These are phyloP conservation scores for Machimus rusticus DNA, from an alignment of 2,888 invertebrate species.

Conservation along the genomic window DNA sequence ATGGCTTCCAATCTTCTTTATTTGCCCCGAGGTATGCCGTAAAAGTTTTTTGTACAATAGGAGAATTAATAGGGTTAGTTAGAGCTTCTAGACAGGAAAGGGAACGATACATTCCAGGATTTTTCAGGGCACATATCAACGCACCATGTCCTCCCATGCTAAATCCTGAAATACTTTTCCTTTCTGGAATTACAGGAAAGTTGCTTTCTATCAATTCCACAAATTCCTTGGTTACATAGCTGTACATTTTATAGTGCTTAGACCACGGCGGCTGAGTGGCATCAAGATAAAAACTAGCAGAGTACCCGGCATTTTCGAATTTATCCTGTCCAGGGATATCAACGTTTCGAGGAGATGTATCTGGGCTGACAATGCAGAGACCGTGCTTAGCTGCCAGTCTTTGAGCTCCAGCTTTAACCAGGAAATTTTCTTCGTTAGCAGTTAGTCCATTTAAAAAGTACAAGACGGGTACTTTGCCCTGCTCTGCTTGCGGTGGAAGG, in stretches of 20 bases:
- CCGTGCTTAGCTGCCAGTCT: conserved; percentile 82
- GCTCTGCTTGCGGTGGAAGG: conserved; percentile 74
- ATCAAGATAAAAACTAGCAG: conserved; percentile 93
- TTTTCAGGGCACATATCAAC: conserved; percentile 82
- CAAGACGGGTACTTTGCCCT: conserved; percentile 74
- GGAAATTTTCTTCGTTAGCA: conserved; percentile 92
- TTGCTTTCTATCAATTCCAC: conserved; percentile 74
- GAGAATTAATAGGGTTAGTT: conserved; percentile 79
- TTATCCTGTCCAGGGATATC: conserved; percentile 89
- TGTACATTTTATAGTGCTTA: conserved; percentile 89
- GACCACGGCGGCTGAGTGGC: conserved; percentile 87
- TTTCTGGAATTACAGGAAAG: conserved; percentile 69
- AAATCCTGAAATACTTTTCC: conserved; percentile 79
- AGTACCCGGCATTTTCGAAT: conserved; percentile 88
- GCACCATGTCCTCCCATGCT: conserved; percentile 98
- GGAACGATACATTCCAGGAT: conserved; percentile 81
- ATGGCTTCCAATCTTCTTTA: conserved; percentile 74
- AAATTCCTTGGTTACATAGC: conserved; percentile 85
- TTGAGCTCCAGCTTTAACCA: conserved; percentile 90
- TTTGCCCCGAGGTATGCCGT: conserved; percentile 76
- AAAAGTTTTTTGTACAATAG: conserved; percentile 87
- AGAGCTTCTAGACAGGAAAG: conserved; percentile 94
- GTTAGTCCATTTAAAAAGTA: conserved; percentile 90
- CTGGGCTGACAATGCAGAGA: conserved; percentile 86
- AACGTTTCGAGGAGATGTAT: conserved; percentile 89